A percentile compares a stretch with the other conserved stretches of the same genome.
phyloP scores from a whole-genome alignment of 92 coral and sea anemone genomes.

The Palythoa grandiflora region DNA sequence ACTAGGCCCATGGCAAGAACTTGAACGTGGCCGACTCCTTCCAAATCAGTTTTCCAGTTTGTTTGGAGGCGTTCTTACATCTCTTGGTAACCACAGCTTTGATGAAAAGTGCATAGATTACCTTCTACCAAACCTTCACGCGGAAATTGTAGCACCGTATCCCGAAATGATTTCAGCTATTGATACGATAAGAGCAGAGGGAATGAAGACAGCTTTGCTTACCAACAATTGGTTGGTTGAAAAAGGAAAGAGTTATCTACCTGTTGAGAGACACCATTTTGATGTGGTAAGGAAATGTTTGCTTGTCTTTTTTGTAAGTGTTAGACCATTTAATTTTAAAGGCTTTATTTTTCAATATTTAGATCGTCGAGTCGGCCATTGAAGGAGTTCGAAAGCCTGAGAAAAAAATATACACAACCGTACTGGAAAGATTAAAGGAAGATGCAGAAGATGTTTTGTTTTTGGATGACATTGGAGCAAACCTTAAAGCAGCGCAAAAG shows the following conservation, averaged over 20 bases:
- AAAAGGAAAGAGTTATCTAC: constrained; percentile 76
- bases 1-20: constrained; percentile 87
- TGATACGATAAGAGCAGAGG: constrained; percentile 83
- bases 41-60: constrained; percentile 85
- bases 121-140: constrained; percentile 70
- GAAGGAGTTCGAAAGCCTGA: constrained; percentile 91
- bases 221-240: constrained; percentile 92
- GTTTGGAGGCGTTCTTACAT: constrained; percentile 63
- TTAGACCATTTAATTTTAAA: neutral
- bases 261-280: constrained; percentile 84
- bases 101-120: constrained; percentile 33
- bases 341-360: neutral
- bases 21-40: constrained; percentile 78
- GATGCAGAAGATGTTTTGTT: constrained; percentile 89
- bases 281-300: constrained; percentile 79
- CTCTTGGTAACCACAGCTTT: constrained; percentile 54
- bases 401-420: constrained; percentile 67
- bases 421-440: constrained; percentile 77
- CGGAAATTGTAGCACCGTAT: constrained; percentile 64
- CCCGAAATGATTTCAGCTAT: constrained; percentile 86
- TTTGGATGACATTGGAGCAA: constrained; percentile 87
- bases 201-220: constrained; percentile 88
- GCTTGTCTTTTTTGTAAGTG: neutral
- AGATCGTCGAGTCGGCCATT: constrained; percentile 91
- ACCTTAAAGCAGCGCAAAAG: constrained; percentile 83